Evolutionary conservation across 2,888 invertebrate genomes (phyloP), one percentile per base, ranked within the genome.

Genomic region (Drosophila diplacantha): DNA sequence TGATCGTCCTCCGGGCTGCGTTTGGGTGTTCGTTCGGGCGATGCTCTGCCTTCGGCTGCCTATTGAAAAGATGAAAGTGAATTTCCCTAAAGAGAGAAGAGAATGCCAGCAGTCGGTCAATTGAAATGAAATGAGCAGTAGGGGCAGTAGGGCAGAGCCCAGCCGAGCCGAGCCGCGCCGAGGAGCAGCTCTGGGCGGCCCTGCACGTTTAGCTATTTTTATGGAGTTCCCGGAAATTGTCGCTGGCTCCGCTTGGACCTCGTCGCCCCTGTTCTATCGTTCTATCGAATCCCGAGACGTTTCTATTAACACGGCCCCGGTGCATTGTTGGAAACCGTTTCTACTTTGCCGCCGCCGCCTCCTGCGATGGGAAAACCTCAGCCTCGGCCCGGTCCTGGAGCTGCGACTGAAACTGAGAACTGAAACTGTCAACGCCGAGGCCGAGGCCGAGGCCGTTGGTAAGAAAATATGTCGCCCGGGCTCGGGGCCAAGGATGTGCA

Each of bases 31-130:
- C 18, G 22, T 54, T 41, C 54, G 54, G 58, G 57, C 37, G 16
- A 35, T 35, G 35, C 16, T 9, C 68, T 55, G 39, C 37, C 47
- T 20, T 35, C 65, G 65, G 64, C 38, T 49, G n/a, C 1, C 74
- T 68, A 78, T 81, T 81, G 60, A 79, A 74, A 78, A 78, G 82
- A 78, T 78, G 78, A 78, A 78, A 78, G 82, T 81, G 74, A 79
- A 41, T 37, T 37, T 37, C 37, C 37, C 37, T 37, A 22, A 38
- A 37, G 12, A 18, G 9, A 35, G 14, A 16, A 22, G 20, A 22
- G 22, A 79, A 73, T 71, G 69, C 44, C 58, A 35, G 43, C 38
- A 64, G 31, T 41, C 61, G 67, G 67, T 81, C 79, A 78, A 77
- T 78, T 81, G 81, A 74, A 75, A 63, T 59, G 58, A 69, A 76